A percentile compares a stretch with the other conserved stretches of the same genome.
These are phyloP conservation scores for Gasterosteus aculeatus DNA, from an alignment of 2,113 vertebrate species.

Conservation along the genomic window DNA sequence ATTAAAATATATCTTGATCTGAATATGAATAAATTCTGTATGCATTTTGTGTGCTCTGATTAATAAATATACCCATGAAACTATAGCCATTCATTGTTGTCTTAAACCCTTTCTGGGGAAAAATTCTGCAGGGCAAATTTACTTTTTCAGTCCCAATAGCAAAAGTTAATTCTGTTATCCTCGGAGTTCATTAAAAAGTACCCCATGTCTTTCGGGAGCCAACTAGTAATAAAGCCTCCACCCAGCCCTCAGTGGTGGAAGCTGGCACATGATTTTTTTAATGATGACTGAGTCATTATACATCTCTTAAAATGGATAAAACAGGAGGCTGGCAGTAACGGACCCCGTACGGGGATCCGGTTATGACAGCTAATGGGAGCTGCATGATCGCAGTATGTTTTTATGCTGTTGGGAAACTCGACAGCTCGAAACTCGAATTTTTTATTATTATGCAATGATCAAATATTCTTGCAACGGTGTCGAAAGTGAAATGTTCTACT, in stretches of 20 bases:
- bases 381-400: constrained; percentile 7
- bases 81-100: background rate
- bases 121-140: background rate
- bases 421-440: background rate
- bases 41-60: background rate
- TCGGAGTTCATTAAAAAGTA: constrained; percentile 67
- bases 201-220: constrained; percentile 39
- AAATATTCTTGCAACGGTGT: background rate
- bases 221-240: constrained; percentile 64
- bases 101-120: background rate
- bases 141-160: constrained; percentile 28
- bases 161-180: constrained; percentile 43
- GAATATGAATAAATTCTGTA: too few relatives aligned
- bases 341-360: constrained; percentile 20
- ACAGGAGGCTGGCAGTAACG: constrained; percentile 38
- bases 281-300: constrained; percentile 66
- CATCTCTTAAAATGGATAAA: constrained; percentile 57
- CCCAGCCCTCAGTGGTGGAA: constrained; percentile 38
- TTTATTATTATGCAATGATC: background rate
- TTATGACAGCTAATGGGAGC: constrained; percentile 39
- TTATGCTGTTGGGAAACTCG: background rate
- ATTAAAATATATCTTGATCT: too few relatives aligned
- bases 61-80: background rate
- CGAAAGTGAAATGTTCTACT: background rate
- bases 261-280: constrained; percentile 66